phyloP scores from a whole-genome alignment of 1,140 invertebrate genomes.

The Drosophila parabipectinata region DNA sequence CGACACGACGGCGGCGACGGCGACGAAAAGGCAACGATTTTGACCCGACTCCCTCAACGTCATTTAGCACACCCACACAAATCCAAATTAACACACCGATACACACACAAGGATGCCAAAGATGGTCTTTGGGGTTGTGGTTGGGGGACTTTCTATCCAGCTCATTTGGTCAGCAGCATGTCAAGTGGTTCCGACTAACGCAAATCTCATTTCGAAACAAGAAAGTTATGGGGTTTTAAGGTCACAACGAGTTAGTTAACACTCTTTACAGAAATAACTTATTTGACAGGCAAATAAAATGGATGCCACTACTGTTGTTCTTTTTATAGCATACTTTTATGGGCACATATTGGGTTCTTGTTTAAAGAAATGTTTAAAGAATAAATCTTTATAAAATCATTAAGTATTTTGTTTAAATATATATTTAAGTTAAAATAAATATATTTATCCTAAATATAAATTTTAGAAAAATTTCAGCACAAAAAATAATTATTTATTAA shows the following conservation, averaged over 20 bases:
- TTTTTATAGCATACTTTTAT: slow-evolving; percentile 3
- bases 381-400: neutral
- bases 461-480: no score
- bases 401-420: no score
- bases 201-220: slow-evolving; percentile 72
- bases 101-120: slow-evolving; percentile 41
- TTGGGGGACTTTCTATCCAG: slow-evolving; percentile 28
- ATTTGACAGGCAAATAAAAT: neutral
- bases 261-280: slow-evolving; percentile 2
- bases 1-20: slow-evolving; percentile 31
- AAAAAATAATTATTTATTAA: neutral
- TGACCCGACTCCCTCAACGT: slow-evolving; percentile 51
- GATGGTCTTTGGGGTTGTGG: slow-evolving; percentile 21
- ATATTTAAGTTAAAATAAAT: no score
- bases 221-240: slow-evolving; percentile 13
- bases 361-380: neutral
- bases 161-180: slow-evolving; percentile 58
- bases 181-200: slow-evolving; percentile 64
- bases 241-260: neutral
- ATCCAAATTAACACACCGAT: slow-evolving; percentile 5
- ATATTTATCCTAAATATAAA: no score
- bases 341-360: neutral
- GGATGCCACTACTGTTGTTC: neutral
- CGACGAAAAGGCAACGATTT: slow-evolving; percentile 38
- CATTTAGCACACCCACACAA: slow-evolving; percentile 57